Conservation (phyloP, 2,888 invertebrate species). For the Cephalotes varians region DNA sequence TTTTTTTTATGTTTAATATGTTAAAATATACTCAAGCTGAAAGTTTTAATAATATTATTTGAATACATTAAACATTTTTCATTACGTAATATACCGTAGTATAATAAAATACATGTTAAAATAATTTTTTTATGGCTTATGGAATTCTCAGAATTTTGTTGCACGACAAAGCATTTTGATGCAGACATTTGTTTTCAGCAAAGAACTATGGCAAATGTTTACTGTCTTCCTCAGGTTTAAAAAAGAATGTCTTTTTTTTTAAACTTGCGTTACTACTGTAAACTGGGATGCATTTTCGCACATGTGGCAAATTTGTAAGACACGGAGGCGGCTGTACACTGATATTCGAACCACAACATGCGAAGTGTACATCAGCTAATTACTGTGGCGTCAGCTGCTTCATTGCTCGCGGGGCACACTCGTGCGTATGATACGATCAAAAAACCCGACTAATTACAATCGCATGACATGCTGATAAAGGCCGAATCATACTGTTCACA, state of each 20-base stretch:
- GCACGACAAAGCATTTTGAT: background rate
- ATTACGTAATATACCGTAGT: background rate
- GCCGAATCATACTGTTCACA: conserved; percentile 16
- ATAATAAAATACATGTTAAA: background rate
- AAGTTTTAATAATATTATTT: background rate
- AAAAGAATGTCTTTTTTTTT: background rate
- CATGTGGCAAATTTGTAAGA: conserved; percentile 31
- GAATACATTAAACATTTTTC: background rate
- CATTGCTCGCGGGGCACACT: conserved; percentile 33
- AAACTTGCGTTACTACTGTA: background rate
- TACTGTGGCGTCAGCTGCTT: conserved; percentile 48
- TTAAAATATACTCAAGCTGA: background rate
- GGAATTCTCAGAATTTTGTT: background rate
- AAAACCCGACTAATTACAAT: conserved; percentile 46
- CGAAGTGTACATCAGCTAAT: conserved; percentile 49
- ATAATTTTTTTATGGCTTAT: background rate
- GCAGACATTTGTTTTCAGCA: background rate
- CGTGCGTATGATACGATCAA: conserved; percentile 35
- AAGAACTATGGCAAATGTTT: background rate
- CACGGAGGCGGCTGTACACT: conserved; percentile 6
- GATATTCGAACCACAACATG: conserved; percentile 37
- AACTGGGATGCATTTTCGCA: background rate
- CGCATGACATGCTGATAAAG: conserved; percentile 43
- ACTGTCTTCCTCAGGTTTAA: background rate
- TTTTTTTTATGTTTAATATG: background rate